phyloP scores from a whole-genome alignment of 2,113 vertebrate species.

The Paramormyrops kingsleyae region DNA sequence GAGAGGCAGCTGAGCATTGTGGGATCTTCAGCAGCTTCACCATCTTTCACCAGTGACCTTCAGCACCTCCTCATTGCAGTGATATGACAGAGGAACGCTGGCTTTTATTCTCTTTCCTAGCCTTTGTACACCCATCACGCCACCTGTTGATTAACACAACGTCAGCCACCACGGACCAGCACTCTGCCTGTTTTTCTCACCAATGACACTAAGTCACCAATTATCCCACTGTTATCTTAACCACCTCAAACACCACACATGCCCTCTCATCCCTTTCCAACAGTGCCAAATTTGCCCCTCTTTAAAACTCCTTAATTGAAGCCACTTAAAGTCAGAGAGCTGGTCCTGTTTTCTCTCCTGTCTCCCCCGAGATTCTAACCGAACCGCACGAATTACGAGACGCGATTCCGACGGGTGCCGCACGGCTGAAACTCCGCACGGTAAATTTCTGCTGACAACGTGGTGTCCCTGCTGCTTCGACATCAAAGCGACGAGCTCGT shows the following conservation, averaged over 20 bases:
- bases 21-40: neutral
- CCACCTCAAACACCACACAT: neutral
- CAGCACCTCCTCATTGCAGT: neutral
- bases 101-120: neutral
- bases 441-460: neutral
- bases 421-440: neutral
- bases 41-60: neutral
- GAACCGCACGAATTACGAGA: neutral
- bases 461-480: neutral
- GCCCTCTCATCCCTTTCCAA: neutral
- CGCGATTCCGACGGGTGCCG: neutral
- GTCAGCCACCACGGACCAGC: neutral
- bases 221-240: neutral
- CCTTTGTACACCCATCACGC: neutral
- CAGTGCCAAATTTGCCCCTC: neutral
- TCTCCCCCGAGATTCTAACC: neutral
- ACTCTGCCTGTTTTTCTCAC: neutral
- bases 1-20: neutral
- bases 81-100: neutral
- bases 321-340: neutral
- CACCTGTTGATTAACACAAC: neutral
- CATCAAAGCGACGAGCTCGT: neutral
- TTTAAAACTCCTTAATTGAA: neutral
- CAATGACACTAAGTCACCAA: neutral
- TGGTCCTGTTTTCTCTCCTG: neutral